Percentiles rank a stretch among this genome's conserved stretches.
These are phyloP conservation scores for Dermatemys mawii DNA, from an alignment of 2,113 vertebrate genomes.

Conservation along the genomic window DNA sequence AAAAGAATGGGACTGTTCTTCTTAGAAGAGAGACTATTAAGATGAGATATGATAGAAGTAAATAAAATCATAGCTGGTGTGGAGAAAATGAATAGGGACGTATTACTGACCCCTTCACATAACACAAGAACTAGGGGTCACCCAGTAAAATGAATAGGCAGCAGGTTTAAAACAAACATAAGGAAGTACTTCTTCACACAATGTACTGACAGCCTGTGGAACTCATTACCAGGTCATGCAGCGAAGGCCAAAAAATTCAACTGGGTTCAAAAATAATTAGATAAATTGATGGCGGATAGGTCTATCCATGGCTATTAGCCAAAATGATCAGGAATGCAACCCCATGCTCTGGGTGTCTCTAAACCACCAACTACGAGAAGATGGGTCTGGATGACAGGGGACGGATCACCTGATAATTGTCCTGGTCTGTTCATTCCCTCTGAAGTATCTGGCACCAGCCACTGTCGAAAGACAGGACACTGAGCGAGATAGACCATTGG, in stretches of 20 bases:
- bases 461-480: background rate
- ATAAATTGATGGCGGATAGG: background rate
- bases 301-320: background rate
- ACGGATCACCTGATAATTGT: background rate
- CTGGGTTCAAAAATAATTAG: background rate
- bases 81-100: too few relatives aligned
- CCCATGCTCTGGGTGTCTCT: background rate
- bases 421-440: background rate
- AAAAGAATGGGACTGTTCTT: too few relatives aligned
- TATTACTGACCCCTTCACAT: too few relatives aligned
- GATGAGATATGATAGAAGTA: too few relatives aligned
- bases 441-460: background rate
- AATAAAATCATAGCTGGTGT: too few relatives aligned
- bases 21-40: too few relatives aligned
- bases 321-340: background rate
- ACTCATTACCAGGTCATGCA: background rate
- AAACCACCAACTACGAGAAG: background rate
- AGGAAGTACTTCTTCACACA: background rate
- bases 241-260: background rate
- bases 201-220: background rate
- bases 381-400: background rate
- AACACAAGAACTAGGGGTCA: too few relatives aligned
- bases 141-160: too few relatives aligned
- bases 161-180: too few relatives aligned
- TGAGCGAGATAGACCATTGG: background rate